Base-by-base conservation (phyloP, 2,888 invertebrate species). In the Nemoura dubitans region DNA sequence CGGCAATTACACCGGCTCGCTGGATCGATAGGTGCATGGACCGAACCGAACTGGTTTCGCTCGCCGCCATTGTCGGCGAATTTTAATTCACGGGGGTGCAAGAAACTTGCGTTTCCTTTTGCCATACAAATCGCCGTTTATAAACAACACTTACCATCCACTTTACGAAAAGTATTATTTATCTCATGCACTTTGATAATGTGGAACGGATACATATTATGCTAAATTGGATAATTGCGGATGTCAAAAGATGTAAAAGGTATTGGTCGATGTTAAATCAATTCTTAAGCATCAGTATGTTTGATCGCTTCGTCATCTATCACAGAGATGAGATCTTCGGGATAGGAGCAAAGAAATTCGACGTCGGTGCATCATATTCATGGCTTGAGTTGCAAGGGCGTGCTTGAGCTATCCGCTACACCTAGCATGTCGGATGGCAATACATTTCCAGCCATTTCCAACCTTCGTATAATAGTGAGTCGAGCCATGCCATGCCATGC, bases 1-100 rank as follows among this genome's bases (percentile, higher is more conserved):
- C 81, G 27, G 85, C 78, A 85, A 87, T 87, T 87, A 87, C 78
- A 59, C 21, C 21, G 78, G 36, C 43, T 43, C 27, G 16, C 76
- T 16, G 36, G 82, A 82, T 76, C 59, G 59, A 59, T 59, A 26
- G 78, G 76, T 83, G 30, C 78, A 43, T 26, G 77, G 27, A 86
- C 86, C 78, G 82, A 86, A 86, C 86, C 78, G 82, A 86, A 77
- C 84, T 82, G 84, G 84, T 86, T 86, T 83, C 77, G 26, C 59
- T 3, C 59, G 59, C 59, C 59, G 59, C 59, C 59, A 59, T 59
- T 21, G 14, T 59, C 59, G 21, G 30, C 21, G 81, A 81, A 59
- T 59, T 59, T 59, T 59, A 59, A 21, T 59, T 59, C 59, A 59
- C 59, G 59, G 59, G 59, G 59, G 59, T 81, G 27, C 81, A 81